A percentile compares a stretch with the other conserved stretches of the same genome.
These are phyloP conservation scores for Nymphalis c-album DNA, from an alignment of 2,888 invertebrate species.

Conservation along the genomic window DNA sequence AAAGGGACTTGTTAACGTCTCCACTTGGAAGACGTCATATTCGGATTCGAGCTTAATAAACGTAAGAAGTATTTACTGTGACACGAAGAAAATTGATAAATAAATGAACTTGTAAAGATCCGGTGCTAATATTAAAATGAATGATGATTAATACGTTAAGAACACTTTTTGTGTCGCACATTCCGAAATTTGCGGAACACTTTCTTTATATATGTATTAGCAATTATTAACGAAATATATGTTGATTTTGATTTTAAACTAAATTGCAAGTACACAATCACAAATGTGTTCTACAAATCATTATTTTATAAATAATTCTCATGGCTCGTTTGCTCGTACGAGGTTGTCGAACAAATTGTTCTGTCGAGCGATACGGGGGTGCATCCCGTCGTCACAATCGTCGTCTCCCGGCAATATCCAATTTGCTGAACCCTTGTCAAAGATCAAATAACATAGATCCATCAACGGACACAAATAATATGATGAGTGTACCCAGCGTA, in stretches of 20 bases:
- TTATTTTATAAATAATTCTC: neutral
- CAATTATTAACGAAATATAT: too few relatives aligned
- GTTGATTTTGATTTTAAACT: too few relatives aligned
- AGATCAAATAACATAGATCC: constrained; percentile 19
- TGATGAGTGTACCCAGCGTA: neutral
- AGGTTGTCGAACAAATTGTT: constrained; percentile 4
- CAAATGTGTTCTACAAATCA: neutral
- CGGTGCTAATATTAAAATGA: too few relatives aligned
- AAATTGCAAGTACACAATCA: too few relatives aligned
- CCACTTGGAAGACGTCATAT: neutral
- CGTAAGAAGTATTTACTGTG: too few relatives aligned
- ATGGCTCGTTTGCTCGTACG: neutral
- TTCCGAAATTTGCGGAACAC: too few relatives aligned
- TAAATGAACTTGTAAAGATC: too few relatives aligned
- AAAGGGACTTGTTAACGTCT: constrained; percentile 12
- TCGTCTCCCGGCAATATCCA: constrained; percentile 30
- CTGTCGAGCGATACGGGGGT: constrained; percentile 4
- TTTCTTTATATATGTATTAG: too few relatives aligned
- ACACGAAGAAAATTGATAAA: too few relatives aligned
- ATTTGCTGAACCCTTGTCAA: constrained; percentile 31
- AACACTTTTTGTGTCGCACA: too few relatives aligned
- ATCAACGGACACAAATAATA: constrained; percentile 12
- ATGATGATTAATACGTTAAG: too few relatives aligned
- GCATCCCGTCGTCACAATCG: constrained; percentile 7
- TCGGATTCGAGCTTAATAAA: neutral